Percentiles rank a stretch among this genome's conserved stretches.
These are phyloP conservation scores for Gobius niger DNA, from an alignment of 2,113 vertebrate species.

Conservation along the genomic window DNA sequence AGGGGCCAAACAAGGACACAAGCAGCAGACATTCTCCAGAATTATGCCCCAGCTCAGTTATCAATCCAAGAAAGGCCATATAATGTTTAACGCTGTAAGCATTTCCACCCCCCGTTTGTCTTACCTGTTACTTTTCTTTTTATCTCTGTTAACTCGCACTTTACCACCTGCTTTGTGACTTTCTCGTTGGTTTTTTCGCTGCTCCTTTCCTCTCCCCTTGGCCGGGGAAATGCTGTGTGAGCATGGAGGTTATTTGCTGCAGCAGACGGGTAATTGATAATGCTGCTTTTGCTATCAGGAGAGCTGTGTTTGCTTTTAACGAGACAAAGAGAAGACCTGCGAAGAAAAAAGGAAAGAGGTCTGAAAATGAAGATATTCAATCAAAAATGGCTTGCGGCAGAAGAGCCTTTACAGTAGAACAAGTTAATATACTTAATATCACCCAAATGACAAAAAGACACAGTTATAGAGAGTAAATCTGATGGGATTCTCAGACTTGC, in stretches of 20 bases:
- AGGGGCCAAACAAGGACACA: slow-evolving; percentile 6
- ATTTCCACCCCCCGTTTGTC: not conserved
- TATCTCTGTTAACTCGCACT: slow-evolving; percentile 4
- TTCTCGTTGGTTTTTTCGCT: slow-evolving; percentile 15
- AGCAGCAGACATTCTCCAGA: slow-evolving; percentile 4
- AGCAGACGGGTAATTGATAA: slow-evolving; percentile 69
- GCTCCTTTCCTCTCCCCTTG: slow-evolving; percentile 15
- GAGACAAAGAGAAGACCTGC: slow-evolving; percentile 28
- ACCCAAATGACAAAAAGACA: too few species aligned
- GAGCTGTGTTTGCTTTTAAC: slow-evolving; percentile 59
- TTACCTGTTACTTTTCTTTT: slow-evolving; percentile 11
- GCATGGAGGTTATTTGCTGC: slow-evolving; percentile 64
- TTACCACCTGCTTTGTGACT: slow-evolving; percentile 15
- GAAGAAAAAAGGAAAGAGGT: not conserved
- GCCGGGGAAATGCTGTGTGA: slow-evolving; percentile 64
- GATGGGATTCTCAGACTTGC: too few species aligned
- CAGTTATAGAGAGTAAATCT: too few species aligned
- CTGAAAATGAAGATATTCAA: not conserved
- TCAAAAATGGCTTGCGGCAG: not conserved
- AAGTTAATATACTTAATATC: not conserved
- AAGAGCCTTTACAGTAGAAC: not conserved
- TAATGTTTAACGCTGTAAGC: slow-evolving; percentile 30
- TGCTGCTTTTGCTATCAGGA: slow-evolving; percentile 57
- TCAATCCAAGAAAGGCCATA: slow-evolving; percentile 29
- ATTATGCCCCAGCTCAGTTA: slow-evolving; percentile 11